Conservation (phyloP, 2,797 vertebrate genomes). For the Gastrophryne carolinensis region DNA sequence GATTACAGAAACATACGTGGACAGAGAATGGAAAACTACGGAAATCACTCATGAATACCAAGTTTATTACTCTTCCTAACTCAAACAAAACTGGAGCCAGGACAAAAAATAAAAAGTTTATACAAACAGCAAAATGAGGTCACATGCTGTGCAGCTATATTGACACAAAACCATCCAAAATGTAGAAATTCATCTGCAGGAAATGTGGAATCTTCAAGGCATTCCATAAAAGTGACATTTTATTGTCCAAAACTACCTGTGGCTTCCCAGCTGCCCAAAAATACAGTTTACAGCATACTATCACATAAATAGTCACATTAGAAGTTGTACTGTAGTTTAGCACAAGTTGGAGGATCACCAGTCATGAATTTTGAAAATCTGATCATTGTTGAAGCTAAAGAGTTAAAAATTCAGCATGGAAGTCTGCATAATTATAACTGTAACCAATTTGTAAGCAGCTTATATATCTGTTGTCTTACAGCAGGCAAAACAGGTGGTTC, state of each 20-base stretch:
- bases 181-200: not conserved
- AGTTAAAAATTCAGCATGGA: not conserved
- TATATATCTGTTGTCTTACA: constrained; percentile 64
- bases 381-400: too few species aligned
- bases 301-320: not conserved
- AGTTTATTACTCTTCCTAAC: constrained; percentile 3
- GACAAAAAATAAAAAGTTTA: constrained; percentile 9
- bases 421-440: not conserved
- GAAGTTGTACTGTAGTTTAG: constrained; percentile 4
- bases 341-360: not conserved
- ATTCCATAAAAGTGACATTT: not conserved
- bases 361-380: not conserved
- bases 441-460: constrained; percentile 64
- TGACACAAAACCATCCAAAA: constrained; percentile 14
- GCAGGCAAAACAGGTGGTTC: constrained; percentile 65
- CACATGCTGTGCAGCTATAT: constrained; percentile 16
- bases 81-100: constrained; percentile 5
- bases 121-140: constrained; percentile 1
- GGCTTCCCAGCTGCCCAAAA: not conserved
- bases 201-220: not conserved
- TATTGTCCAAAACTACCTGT: not conserved
- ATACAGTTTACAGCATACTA: not conserved
- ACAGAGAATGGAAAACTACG: not conserved
- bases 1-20: not conserved
- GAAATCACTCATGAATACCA: not conserved